These are phyloP conservation scores for Philypnodon macrostomus DNA, from an alignment of 2,797 vertebrate species.

Conservation along the genomic window DNA sequence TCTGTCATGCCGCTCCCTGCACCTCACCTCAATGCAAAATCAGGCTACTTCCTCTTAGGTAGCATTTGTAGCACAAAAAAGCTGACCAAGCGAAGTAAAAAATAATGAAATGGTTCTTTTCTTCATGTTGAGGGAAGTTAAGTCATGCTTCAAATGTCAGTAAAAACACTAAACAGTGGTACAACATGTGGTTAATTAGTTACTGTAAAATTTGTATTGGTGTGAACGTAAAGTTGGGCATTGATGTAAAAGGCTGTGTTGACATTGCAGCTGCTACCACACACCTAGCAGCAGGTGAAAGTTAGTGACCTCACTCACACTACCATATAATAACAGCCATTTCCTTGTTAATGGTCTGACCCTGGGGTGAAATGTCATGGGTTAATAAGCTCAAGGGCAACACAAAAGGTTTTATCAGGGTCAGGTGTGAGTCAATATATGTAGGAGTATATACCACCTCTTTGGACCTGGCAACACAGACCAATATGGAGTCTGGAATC, in stretches of 20 bases:
- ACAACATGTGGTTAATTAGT: constrained; percentile 10
- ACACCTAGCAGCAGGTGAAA: constrained; percentile 36
- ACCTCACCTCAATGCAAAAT: constrained; percentile 21
- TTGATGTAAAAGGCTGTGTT: too few relatives aligned
- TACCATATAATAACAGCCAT: constrained; percentile 37
- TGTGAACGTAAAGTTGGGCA: constrained; percentile 16
- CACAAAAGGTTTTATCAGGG: constrained; percentile 41
- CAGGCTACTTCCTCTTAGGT: constrained; percentile 43
- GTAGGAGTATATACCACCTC: constrained; percentile 26
- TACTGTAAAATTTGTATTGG: neutral
- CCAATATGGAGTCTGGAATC: too few relatives aligned
- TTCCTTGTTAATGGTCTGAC: constrained; percentile 53
- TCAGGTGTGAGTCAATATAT: constrained; percentile 35
- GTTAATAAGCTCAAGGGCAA: constrained; percentile 38
- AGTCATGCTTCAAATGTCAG: constrained; percentile 35
- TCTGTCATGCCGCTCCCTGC: constrained; percentile 43
- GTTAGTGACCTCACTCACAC: constrained; percentile 28
- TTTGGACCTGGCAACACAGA: constrained; percentile 38
- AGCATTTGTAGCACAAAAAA: constrained; percentile 24
- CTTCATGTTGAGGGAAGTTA: constrained; percentile 18
- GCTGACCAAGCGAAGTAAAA: constrained; percentile 13
- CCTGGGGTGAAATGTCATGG: constrained; percentile 29
- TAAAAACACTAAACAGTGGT: constrained; percentile 21
- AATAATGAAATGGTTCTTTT: constrained; percentile 2
- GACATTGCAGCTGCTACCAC: constrained; percentile 27